A percentile compares a stretch with the other conserved stretches of the same genome.
Conservation (phyloP, 2,113 vertebrate species). For the Mungos mungo region DNA sequence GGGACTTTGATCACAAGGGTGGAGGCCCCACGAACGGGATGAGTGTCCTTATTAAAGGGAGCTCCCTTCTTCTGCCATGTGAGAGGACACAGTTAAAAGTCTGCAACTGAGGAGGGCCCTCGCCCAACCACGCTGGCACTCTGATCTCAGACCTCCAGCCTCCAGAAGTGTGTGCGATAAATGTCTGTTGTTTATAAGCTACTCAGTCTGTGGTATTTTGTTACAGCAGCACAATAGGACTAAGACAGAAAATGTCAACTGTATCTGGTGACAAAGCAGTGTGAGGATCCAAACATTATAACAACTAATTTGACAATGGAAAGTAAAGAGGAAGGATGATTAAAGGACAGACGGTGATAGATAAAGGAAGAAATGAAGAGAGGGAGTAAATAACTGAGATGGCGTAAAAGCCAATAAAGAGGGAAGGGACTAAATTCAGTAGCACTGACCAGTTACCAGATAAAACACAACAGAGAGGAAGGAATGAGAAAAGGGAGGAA, state of each 20-base stretch:
- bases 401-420: constrained; percentile 29
- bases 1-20: background rate
- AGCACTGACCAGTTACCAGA: background rate
- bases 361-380: background rate
- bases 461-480: background rate
- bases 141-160: background rate
- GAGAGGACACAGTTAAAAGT: background rate
- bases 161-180: background rate
- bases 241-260: background rate
- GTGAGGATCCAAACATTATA: background rate
- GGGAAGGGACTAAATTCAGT: background rate
- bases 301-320: background rate
- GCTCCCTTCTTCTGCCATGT: background rate
- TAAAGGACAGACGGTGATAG: background rate
- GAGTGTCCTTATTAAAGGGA: background rate
- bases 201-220: background rate
- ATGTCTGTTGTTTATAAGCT: background rate
- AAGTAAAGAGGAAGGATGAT: background rate
- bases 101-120: background rate
- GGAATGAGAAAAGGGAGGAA: background rate
- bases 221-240: background rate
- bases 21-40: background rate
- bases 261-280: background rate
- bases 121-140: too few relatives aligned
- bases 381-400: background rate